Percentiles rank a stretch among this genome's conserved stretches.
Evolutionary conservation across 2,113 vertebrate genomes (phyloP).

Genomic region (Phaethornis superciliosus): DNA sequence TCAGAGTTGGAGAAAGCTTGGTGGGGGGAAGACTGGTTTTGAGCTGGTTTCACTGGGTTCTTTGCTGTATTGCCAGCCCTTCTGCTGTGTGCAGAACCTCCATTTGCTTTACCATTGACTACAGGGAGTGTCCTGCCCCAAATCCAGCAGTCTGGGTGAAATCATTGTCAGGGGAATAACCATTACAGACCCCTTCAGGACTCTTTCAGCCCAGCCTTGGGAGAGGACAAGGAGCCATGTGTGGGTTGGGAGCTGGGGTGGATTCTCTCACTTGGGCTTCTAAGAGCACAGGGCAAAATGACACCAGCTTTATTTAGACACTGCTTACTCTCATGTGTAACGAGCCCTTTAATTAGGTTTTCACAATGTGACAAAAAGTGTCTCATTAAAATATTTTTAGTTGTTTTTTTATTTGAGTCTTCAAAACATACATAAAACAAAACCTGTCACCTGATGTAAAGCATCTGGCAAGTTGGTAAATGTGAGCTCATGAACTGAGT

Average conservation of each 20-base stretch:
- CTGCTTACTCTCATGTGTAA: not conserved
- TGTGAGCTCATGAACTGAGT: not conserved
- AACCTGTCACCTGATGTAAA: conserved; percentile 29
- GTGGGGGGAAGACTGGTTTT: not conserved
- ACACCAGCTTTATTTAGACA: not conserved
- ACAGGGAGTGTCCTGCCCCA: not conserved
- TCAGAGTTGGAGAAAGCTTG: not conserved
- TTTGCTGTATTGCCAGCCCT: not conserved
- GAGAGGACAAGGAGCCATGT: fast-evolving
- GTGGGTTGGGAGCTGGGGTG: not conserved
- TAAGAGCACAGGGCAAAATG: not conserved
- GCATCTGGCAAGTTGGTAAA: conserved; percentile 10
- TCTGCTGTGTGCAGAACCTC: fast-evolving
- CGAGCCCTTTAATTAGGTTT: conserved; percentile 28
- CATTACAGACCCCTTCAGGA: not conserved
- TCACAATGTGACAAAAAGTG: not conserved
- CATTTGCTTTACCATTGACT: not conserved
- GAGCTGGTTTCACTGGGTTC: not conserved
- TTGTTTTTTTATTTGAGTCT: conserved; percentile 26
- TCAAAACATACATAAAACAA: conserved; percentile 14
- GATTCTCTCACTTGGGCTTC: not conserved
- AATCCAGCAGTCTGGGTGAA: no score
- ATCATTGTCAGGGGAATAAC: not conserved
- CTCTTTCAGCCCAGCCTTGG: not conserved
- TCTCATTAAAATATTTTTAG: conserved; percentile 42